A percentile compares a stretch with the other conserved stretches of the same genome.
These are phyloP conservation scores for Aurelia aurita complex sp. Pacific DNA, from an alignment of 30 jellyfish, hydroid and myxozoan genomes.

Conservation along the genomic window DNA sequence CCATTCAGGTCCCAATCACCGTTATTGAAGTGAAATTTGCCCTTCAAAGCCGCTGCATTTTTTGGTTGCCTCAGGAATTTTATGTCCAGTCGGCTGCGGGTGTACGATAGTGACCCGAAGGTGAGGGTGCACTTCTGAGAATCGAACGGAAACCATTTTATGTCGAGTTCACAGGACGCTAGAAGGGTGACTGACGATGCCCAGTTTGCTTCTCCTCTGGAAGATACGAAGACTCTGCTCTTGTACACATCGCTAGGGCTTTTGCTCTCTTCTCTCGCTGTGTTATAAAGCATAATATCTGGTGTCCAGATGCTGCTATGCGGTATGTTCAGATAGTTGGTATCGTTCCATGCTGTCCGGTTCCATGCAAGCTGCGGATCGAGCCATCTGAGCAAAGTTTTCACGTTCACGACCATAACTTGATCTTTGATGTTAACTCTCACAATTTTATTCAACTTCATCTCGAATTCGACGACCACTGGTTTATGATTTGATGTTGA, in stretches of 20 bases:
- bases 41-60: conserved; percentile 33
- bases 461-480: conserved; percentile 49
- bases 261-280: conserved; percentile 56
- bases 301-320: conserved; percentile 48
- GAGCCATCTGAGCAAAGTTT: conserved; percentile 27
- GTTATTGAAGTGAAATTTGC: conserved; percentile 12
- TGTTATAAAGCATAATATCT: conserved; percentile 57
- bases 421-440: conserved; percentile 54
- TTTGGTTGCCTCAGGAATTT: conserved; percentile 39
- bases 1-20: conserved; percentile 62
- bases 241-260: conserved; percentile 47
- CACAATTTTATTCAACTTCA: conserved; percentile 37
- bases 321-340: conserved; percentile 43
- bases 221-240: conserved; percentile 14
- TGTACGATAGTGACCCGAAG: conserved; percentile 62
- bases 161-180: conserved; percentile 54
- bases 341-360: conserved; percentile 46
- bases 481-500: conserved; percentile 45
- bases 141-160: conserved; percentile 69
- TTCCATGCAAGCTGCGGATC: conserved; percentile 72
- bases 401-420: conserved; percentile 36
- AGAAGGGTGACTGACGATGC: conserved; percentile 31
- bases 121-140: conserved; percentile 53
- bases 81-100: conserved; percentile 34
- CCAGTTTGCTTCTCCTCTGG: conserved; percentile 48